Evolutionary conservation across 2,797 vertebrate genomes (phyloP), one percentile per base, ranked within the genome.

Genomic region (Microhierax caerulescens): DNA sequence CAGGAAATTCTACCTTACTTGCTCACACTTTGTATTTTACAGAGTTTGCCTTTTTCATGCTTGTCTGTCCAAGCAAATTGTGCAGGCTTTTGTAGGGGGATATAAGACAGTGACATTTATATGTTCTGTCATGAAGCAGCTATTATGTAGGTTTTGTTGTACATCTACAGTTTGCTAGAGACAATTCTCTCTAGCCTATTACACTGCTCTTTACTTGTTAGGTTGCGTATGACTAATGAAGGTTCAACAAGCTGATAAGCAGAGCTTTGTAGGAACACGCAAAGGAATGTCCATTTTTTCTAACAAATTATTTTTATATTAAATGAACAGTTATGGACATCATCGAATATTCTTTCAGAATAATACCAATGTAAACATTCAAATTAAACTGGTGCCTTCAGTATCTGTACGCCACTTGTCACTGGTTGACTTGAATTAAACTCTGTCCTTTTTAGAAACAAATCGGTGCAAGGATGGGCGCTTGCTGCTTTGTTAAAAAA

Each of bases 241-340:
- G 63, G 59, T 94, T 94, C 93, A 89, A 84, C 63, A 76, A 78
- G 41, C 37, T 67, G 57, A 43, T 74, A 85, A 91, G 70, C 83
- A 92, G 48, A 90, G 43, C 51, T 94, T 90, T 86, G 85, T 4
- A 85, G 59, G 69, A 86, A 80, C 79, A 69, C 21, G 90, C 16
- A 60, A 75, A 94, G 96, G 56, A 56, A 77, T 43, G 47, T 18
- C 2, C 14, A 30, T 90, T 85, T 95, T 95, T 76, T 59, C 82
- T 83, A 94, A 88, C 51, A 96, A 94, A 79, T 93, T 82, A 85
- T 93, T 96, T 97, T 95, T 88, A 60, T 92, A 95, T 94, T 95
- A 97, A 97, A 94, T 9, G 90, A 95, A 88, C 16, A 56, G 51
- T 92, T 93, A 85, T 92, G 86, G 92, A 90, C 79, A 88, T 87